Evolutionary conservation across 2,113 vertebrate genomes (phyloP).

Genomic region (Phyllostomus hastatus): DNA sequence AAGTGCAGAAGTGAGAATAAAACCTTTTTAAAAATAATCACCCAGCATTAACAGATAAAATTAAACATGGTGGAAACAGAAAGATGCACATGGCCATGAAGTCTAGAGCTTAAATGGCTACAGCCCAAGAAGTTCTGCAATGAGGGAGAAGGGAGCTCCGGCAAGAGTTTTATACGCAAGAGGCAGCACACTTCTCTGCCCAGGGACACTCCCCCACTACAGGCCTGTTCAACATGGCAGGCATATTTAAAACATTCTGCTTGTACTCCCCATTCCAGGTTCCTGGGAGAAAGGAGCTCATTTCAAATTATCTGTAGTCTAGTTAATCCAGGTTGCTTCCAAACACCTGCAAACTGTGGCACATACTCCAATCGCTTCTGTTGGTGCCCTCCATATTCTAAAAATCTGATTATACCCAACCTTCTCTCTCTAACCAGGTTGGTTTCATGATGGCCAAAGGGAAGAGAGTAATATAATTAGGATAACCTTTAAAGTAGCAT

Average conservation of each 20-base stretch:
- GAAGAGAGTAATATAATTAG: neutral
- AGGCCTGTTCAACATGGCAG: neutral
- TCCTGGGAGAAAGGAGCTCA: neutral
- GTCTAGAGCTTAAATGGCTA: neutral
- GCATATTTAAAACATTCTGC: neutral
- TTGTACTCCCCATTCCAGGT: neutral
- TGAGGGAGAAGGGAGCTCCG: neutral
- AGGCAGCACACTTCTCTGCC: neutral
- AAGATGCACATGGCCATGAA: neutral
- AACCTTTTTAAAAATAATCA: neutral
- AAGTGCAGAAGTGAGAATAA: neutral
- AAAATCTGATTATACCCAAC: neutral
- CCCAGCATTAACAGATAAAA: neutral
- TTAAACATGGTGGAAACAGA: neutral
- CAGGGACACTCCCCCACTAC: neutral
- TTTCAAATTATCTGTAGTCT: neutral
- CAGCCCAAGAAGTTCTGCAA: neutral
- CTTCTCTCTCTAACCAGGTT: neutral
- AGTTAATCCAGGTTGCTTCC: neutral
- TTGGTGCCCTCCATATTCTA: neutral
- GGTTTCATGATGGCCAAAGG: neutral
- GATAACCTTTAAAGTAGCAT: neutral
- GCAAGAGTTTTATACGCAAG: neutral
- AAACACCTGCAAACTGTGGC: neutral
- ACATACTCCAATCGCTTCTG: neutral